Conservation (phyloP, 2,113 vertebrate species). For the Pituophis catenifer region DNA sequence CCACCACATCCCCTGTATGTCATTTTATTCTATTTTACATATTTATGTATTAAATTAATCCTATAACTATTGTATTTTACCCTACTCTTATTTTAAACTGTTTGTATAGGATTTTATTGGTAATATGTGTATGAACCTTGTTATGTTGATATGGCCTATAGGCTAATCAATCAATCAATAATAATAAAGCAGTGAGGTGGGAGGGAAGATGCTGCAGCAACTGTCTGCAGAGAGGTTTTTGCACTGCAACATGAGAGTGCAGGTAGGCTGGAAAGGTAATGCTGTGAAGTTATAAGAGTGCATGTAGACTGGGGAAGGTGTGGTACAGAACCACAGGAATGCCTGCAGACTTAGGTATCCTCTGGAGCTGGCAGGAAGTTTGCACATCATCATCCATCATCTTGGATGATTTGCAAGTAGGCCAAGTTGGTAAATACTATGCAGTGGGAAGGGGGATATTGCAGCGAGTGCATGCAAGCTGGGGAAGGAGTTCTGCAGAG, state of each 20-base stretch:
- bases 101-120: too few relatives aligned
- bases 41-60: too few relatives aligned
- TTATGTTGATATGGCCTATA: too few relatives aligned
- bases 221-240: neutral
- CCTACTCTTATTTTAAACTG: too few relatives aligned
- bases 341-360: neutral
- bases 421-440: neutral
- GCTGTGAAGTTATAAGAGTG: neutral
- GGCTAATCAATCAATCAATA: too few relatives aligned
- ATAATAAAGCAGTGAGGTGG: neutral
- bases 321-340: neutral
- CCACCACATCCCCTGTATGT: too few relatives aligned
- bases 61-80: too few relatives aligned
- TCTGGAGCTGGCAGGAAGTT: neutral
- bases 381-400: neutral
- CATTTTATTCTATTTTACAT: too few relatives aligned
- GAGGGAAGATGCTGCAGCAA: neutral
- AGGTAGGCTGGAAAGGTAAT: neutral
- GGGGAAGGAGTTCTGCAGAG: neutral
- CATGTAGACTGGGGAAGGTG: neutral
- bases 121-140: too few relatives aligned
- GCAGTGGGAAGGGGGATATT: neutral
- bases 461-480: neutral
- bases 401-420: neutral
- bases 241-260: neutral